Evolutionary conservation across 2,113 vertebrate species (phyloP), one percentile per base, ranked within the genome.

Genomic region (Phaethornis superciliosus): DNA sequence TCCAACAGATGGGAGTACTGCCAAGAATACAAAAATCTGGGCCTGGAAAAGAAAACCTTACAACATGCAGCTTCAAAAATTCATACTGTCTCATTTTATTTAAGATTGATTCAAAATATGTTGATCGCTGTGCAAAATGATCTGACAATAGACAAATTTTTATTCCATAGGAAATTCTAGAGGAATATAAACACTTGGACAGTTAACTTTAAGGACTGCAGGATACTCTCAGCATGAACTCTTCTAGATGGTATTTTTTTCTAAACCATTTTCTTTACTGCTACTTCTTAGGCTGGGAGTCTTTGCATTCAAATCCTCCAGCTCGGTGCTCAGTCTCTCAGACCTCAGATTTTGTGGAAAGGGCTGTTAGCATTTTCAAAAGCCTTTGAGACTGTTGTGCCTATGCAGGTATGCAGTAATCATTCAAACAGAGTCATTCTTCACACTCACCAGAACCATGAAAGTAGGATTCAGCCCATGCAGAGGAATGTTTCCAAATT

Each of bases 401-500:
- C 4, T 1, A 9, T 44, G 46, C 28, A 56, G 37, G 35, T 21
- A 56, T 35, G 27, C 30, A 71, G 54, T 30, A 42, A 52, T 64
- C 30, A n/a, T 1, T 3, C 33, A 88, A 67, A 64, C 56, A 70
- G 56, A n/a, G n/a, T n/a, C n/a, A n/a, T n/a, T n/a, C n/a, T n/a
- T n/a, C 24, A 9, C n/a, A 37, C 47, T 67, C 72, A 78, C 37
- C 2, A 0, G 37, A 37, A 93, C 49, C 28, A 49, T 81, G 76
- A 85, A 91, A 81, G 59, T n/a, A 42, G 22, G 22, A 56, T 62
- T 87, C 64, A 63, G 11, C 47, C 85, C 37, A 13, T 14, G 24
- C 64, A 88, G 79, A 78, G 83, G 91, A 85, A 74, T 35, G 52
- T 89, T 95, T 93, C 47, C 72, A 88, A 72, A 88, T 88, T 88